Base-by-base conservation (phyloP, 2,797 vertebrate species). In the Lycodopsis pacificus region DNA sequence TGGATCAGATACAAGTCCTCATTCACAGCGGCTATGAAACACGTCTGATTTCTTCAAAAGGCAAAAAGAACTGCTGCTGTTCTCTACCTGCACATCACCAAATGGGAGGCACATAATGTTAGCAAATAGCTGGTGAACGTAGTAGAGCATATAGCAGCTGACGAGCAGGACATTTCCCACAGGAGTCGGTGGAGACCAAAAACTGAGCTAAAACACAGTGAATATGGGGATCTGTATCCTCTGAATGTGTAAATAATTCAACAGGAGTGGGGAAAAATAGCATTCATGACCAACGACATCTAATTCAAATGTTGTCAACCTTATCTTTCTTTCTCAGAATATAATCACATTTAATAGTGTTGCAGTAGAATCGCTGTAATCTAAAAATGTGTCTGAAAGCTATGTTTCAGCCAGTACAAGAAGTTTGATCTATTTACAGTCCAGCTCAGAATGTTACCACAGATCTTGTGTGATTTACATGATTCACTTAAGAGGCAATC, bases 391-490 rank as follows among this genome's bases (percentile, higher is more conserved):
- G 46, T 1, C 46, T 19, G 46, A 49, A n/a, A 22, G 38, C 15
- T 19, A 8, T 44, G 15, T 15, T 44, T 49, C 30, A 49, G 15
- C 46, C 57, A 10, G 38, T 19, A 48, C 30, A 15, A 27, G 12
- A 17, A 59, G 10, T 61, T 38, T 67, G n/a, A 66, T 73, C 40
- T 9, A 38, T 19, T 56, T 15, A 66, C 30, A 36, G 32, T 9
- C 10, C 8, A 4, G 53, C 13, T 49, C 11, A 65, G 11, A 20
- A 6, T 57, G n/a, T 46, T 65, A 15, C 30, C 51, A 27, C 4
- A 42, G 22, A 36, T 46, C 22, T 15, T 44, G 13, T 32, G 54
- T 25, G 22, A 57, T 71, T 66, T 34, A 65, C 27, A 79, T 62
- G 63, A 72, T 67, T 38, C 25, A 56, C 20, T 30, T 27, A 27